These are phyloP conservation scores for Drosophila atroscutellata DNA, from an alignment of 2,888 invertebrate species.

Conservation along the genomic window DNA sequence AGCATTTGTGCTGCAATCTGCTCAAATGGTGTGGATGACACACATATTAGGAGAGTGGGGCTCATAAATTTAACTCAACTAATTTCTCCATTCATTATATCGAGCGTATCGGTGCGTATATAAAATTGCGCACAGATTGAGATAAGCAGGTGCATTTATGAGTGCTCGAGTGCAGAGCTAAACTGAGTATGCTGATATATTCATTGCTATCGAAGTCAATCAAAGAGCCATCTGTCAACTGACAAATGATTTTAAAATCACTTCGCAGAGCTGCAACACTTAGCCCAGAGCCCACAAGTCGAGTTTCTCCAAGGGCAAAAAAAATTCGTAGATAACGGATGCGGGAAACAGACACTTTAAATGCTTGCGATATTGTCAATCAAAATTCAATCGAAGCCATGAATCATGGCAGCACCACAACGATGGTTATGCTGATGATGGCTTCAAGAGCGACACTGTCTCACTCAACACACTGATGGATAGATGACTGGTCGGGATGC, in stretches of 20 bases:
- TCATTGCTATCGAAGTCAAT: conserved; percentile 75
- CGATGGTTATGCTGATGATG: conserved; percentile 68
- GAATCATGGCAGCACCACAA: conserved; percentile 66
- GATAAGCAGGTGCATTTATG: conserved; percentile 34
- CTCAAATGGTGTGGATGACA: conserved; percentile 40
- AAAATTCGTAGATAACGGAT: conserved; percentile 48
- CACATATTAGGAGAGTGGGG: conserved; percentile 33
- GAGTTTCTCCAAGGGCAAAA: conserved; percentile 26
- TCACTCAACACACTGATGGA: conserved; percentile 50
- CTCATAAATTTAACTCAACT: conserved; percentile 53
- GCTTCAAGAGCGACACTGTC: conserved; percentile 62
- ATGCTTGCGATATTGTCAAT: conserved; percentile 84
- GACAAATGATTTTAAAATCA: conserved; percentile 83
- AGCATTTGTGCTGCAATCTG: background rate
- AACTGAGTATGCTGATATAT: conserved; percentile 39
- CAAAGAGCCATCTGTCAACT: conserved; percentile 80
- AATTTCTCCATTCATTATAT: conserved; percentile 38
- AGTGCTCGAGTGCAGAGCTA: background rate
- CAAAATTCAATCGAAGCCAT: conserved; percentile 83
- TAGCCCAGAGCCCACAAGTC: conserved; percentile 29
- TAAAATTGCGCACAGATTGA: conserved; percentile 8
- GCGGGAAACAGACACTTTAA: conserved; percentile 83
- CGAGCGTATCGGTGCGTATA: conserved; percentile 3
- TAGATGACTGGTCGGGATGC: conserved; percentile 45
- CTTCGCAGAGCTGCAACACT: conserved; percentile 60